Evolutionary conservation across 1,140 invertebrate species (phyloP).

Genomic region (Drosophila sp.): DNA sequence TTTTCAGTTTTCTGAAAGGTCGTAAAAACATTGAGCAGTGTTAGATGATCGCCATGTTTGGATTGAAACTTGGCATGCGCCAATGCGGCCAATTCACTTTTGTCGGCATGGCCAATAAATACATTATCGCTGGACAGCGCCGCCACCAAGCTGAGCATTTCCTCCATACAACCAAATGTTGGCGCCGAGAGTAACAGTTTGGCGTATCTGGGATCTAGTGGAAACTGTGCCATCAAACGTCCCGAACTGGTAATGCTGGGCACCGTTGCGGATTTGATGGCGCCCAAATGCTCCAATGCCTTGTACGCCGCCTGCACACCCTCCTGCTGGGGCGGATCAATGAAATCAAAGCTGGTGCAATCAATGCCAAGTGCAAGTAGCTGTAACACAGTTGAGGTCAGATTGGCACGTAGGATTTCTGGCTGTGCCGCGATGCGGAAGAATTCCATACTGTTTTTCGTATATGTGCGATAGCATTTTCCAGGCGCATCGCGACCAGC

Average conservation of each 20-base stretch:
- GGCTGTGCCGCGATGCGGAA: conserved; percentile 91
- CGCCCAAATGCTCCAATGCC: conserved; percentile 91
- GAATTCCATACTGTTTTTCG: conserved; percentile 86
- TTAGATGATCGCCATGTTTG: conserved; percentile 96
- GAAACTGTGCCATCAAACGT: conserved; percentile 94
- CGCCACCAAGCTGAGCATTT: conserved; percentile 88
- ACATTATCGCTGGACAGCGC: conserved; percentile 88
- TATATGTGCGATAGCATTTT: conserved; percentile 93
- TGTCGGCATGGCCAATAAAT: conserved; percentile 85
- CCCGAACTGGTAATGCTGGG: conserved; percentile 90
- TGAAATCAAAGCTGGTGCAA: conserved; percentile 94
- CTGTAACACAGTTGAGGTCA: conserved; percentile 85
- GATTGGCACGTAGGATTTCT: conserved; percentile 91
- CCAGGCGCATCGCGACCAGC: conserved; percentile 95
- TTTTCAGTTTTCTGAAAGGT: conserved; percentile 90
- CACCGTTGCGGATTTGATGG: conserved; percentile 86
- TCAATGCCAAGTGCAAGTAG: conserved; percentile 93
- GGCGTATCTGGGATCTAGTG: conserved; percentile 95
- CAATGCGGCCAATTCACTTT: conserved; percentile 88
- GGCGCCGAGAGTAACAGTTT: conserved; percentile 92
- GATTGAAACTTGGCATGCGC: conserved; percentile 93
- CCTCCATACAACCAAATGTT: conserved; percentile 93
- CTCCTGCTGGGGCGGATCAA: conserved; percentile 93
- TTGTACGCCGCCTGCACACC: conserved; percentile 89
- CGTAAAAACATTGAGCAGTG: conserved; percentile 94